Percentiles rank a stretch among this genome's conserved stretches.
These are phyloP conservation scores for Lymantria monacha DNA, from an alignment of 2,888 invertebrate species.

Conservation along the genomic window DNA sequence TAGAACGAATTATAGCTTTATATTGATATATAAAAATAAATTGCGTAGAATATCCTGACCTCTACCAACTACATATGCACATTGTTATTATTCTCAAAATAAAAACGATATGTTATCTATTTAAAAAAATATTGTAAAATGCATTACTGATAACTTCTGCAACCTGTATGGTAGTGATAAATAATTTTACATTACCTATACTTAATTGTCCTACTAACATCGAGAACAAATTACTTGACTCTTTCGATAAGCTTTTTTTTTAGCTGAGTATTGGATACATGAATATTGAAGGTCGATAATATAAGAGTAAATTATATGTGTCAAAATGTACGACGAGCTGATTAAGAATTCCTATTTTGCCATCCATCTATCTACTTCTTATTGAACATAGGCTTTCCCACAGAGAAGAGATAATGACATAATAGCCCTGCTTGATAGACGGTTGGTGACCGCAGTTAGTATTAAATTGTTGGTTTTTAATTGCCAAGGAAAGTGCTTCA, in stretches of 20 bases:
- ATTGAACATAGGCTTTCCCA: too few species aligned
- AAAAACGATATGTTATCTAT: conserved; percentile 18
- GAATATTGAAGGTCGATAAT: neutral
- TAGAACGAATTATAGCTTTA: too few species aligned
- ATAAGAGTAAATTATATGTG: too few species aligned
- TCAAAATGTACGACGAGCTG: too few species aligned
- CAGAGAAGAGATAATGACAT: too few species aligned
- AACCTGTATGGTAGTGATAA: conserved; percentile 49
- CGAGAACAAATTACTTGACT: conserved; percentile 56
- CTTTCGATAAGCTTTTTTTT: conserved; percentile 54
- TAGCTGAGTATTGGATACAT: conserved; percentile 28
- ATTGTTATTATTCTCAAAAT: conserved; percentile 18
- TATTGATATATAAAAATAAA: neutral
- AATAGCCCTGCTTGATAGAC: too few species aligned
- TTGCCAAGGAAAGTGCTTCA: too few species aligned
- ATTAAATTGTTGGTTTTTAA: too few species aligned
- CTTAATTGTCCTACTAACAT: conserved; percentile 57
- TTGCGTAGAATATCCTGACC: conserved; percentile 9
- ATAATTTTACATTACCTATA: conserved; percentile 1
- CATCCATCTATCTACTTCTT: too few species aligned
- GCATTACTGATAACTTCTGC: conserved; percentile 62
- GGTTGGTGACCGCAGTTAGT: too few species aligned
- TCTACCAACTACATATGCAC: conserved; percentile 15
- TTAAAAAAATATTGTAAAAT: conserved; percentile 34
- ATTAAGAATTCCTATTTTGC: too few species aligned